Conservation (phyloP, 2,888 invertebrate species). For the Parapristionchus giblindavisi region DNA sequence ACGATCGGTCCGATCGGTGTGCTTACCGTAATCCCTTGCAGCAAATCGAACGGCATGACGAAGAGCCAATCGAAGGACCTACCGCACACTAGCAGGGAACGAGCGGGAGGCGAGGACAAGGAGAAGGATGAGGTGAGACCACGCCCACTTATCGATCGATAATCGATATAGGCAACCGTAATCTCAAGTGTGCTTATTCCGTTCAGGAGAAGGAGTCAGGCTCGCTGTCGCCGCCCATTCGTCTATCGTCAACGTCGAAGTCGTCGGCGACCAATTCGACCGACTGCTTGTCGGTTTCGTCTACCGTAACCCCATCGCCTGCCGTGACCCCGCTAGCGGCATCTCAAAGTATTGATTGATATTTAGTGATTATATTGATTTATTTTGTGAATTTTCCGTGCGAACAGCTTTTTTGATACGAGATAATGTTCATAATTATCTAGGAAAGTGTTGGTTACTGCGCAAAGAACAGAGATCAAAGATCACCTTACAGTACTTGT, state of each 20-base stretch:
- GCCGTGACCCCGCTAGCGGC: not conserved
- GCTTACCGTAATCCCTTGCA: constrained; percentile 34
- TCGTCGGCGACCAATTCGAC: constrained; percentile 36
- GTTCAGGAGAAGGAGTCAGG: constrained; percentile 32
- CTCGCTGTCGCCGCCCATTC: constrained; percentile 38
- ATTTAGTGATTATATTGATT: not conserved
- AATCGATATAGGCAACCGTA: not conserved
- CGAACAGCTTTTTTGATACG: not conserved
- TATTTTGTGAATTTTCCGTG: no score
- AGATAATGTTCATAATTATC: not conserved
- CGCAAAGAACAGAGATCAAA: no score
- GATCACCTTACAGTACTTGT: not conserved
- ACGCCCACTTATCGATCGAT: not conserved
- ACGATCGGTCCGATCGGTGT: no score
- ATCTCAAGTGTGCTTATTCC: not conserved
- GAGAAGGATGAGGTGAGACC: not conserved
- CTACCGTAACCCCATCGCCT: constrained; percentile 21
- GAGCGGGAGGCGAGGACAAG: no score
- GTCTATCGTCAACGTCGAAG: constrained; percentile 4
- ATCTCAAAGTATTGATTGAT: not conserved
- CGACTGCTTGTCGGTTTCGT: constrained; percentile 37
- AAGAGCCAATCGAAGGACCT: constrained; percentile 45
- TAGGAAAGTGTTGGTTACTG: not conserved
- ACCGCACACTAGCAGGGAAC: no score
- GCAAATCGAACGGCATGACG: constrained; percentile 42